Base-by-base conservation (phyloP, 1,140 invertebrate genomes). In the Muscidifurax raptorellus region DNA sequence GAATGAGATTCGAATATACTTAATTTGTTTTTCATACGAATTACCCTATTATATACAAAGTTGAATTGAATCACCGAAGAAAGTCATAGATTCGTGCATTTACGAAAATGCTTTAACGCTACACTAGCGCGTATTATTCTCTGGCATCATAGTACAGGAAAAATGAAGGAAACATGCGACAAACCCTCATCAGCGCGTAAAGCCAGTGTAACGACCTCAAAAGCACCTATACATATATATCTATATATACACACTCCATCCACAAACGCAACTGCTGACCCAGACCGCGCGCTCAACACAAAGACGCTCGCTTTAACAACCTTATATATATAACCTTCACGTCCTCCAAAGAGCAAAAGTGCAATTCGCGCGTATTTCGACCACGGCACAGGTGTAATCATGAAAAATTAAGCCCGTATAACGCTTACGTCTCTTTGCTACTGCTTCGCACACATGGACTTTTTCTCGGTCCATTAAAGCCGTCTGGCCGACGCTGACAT, bases 331-430 rank as follows among this genome's bases (percentile, higher is more conserved):
- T 47, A 47, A 1, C 32, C 27, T n/a, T 47, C 25, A 30, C 27
- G 27, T 44, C 28, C 25, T 40, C 25, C 5, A 18, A 71, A 28
- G 47, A 67, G n/a, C 66, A 52, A 80, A 25, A 69, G 32, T 71
- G n/a, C 36, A 69, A 59, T 22, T 47, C 44, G 44, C 44, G 13
- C 18, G 52, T 59, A n/a, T 64, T 72, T 78, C 76, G 72, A 4
- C 2, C 9, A 10, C 1, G 27, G 10, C 32, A 80, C 76, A 84
- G 69, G 67, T 74, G 77, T 84, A 74, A 84, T 84, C 28, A 13
- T 80, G 77, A 84, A 74, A 79, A 84, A 84, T 79, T 52, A 25
- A 77, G 74, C 74, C 32, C n/a, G 25, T 44, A 30, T 13, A 52
- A 15, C 47, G 15, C 47, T 52, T 52, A 52, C 66, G 32, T 52